phyloP scores from a whole-genome alignment of 2,797 vertebrate species.

The Aphelocoma californica region DNA sequence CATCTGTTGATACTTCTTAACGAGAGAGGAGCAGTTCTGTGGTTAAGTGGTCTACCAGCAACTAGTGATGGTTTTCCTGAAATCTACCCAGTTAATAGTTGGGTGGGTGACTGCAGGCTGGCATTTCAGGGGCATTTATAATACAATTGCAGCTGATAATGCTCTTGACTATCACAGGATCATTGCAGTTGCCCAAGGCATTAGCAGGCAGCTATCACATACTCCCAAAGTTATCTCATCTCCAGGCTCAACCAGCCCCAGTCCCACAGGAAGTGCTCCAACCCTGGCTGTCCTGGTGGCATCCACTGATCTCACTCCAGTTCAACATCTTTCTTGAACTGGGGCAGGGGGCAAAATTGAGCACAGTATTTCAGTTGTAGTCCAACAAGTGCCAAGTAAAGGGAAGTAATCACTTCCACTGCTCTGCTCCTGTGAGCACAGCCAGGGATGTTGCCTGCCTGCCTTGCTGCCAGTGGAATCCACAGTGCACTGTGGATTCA shows the following conservation, averaged over 20 bases:
- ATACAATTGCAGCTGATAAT: background rate
- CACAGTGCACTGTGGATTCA: accelerated
- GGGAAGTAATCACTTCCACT: background rate
- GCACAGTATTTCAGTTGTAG: background rate
- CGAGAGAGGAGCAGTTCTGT: background rate
- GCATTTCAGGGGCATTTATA: background rate
- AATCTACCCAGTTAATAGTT: background rate
- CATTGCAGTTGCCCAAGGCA: background rate
- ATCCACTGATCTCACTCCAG: background rate
- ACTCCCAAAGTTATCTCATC: background rate
- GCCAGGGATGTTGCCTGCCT: background rate
- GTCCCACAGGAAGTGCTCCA: background rate
- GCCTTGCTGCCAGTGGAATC: background rate
- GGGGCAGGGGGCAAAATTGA: accelerated
- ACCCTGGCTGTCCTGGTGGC: background rate
- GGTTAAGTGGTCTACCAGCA: background rate
- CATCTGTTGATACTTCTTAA: background rate
- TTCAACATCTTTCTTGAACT: background rate
- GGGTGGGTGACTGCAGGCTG: background rate
- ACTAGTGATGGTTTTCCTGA: background rate
- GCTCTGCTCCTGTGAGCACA: background rate
- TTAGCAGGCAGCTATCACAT: background rate
- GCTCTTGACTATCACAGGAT: background rate
- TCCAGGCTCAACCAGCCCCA: background rate
- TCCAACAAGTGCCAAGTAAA: background rate